Evolutionary conservation across 2,797 vertebrate species (phyloP).

Genomic region (Diplodus sargus): DNA sequence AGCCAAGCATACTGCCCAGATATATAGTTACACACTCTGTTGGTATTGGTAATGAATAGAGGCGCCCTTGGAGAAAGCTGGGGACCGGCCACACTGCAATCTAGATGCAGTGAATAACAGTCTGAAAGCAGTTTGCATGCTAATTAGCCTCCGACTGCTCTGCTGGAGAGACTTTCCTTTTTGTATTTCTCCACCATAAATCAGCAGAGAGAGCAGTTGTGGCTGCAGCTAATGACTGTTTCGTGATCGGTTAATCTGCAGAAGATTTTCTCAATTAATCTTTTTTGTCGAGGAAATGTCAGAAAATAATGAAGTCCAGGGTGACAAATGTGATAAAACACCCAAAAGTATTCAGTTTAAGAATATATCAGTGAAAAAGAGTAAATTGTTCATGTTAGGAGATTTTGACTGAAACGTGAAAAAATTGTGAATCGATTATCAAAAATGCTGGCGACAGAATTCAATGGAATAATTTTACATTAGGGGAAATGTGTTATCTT

Average conservation of each 20-base stretch:
- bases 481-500: too few relatives aligned
- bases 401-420: too few relatives aligned
- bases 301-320: neutral
- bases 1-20: slow-evolving; percentile 22
- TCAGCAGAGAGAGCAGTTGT: neutral
- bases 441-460: neutral
- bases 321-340: neutral
- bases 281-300: neutral
- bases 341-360: neutral
- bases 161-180: slow-evolving; percentile 4
- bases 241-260: neutral
- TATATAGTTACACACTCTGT: slow-evolving; percentile 45
- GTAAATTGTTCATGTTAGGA: too few relatives aligned
- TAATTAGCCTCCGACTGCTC: slow-evolving; percentile 1
- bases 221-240: neutral
- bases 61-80: slow-evolving; percentile 10
- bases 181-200: slow-evolving; percentile 10
- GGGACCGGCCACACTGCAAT: slow-evolving; percentile 5
- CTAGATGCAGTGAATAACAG: slow-evolving; percentile 12
- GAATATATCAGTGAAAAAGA: neutral
- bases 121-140: slow-evolving; percentile 25
- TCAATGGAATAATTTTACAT: neutral
- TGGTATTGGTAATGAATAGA: slow-evolving; percentile 67
- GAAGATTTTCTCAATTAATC: neutral
- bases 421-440: neutral